A percentile compares a stretch with the other conserved stretches of the same genome.
Evolutionary conservation across 2,888 invertebrate species (phyloP).

Genomic region (Tachina grossa): DNA sequence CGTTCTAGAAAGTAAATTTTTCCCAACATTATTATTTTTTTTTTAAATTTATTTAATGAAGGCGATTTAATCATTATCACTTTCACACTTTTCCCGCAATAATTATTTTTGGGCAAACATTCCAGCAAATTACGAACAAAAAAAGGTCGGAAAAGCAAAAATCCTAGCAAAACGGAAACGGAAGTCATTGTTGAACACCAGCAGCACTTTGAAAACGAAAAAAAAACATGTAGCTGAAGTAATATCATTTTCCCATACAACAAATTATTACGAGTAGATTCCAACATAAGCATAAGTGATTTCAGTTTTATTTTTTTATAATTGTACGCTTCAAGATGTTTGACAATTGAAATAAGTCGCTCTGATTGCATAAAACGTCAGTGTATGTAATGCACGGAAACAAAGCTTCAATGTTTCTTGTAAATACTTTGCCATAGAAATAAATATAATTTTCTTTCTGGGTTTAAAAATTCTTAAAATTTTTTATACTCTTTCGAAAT

Average conservation of each 20-base stretch:
- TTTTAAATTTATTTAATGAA: too few species aligned
- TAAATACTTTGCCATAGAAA: neutral
- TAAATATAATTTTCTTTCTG: neutral
- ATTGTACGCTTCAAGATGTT: slow-evolving; percentile 31
- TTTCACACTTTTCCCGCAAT: neutral
- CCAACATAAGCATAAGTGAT: slow-evolving; percentile 33
- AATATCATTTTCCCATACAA: slow-evolving; percentile 11
- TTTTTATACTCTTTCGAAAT: neutral
- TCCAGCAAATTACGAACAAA: neutral
- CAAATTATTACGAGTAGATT: slow-evolving; percentile 40
- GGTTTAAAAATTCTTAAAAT: neutral
- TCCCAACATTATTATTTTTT: neutral
- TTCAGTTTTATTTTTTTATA: neutral
- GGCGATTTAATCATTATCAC: neutral
- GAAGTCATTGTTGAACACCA: slow-evolving; percentile 43
- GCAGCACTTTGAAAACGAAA: neutral
- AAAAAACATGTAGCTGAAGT: neutral
- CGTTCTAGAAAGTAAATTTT: too few species aligned
- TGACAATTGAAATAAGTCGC: slow-evolving; percentile 61
- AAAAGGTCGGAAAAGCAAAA: neutral
- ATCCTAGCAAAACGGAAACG: slow-evolving; percentile 20
- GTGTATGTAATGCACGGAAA: slow-evolving; percentile 22
- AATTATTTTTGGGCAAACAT: slow-evolving; percentile 26
- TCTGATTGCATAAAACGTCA: slow-evolving; percentile 41
- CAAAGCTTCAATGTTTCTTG: neutral